Conservation (phyloP, 2,113 vertebrate genomes). For the Meles meles region DNA sequence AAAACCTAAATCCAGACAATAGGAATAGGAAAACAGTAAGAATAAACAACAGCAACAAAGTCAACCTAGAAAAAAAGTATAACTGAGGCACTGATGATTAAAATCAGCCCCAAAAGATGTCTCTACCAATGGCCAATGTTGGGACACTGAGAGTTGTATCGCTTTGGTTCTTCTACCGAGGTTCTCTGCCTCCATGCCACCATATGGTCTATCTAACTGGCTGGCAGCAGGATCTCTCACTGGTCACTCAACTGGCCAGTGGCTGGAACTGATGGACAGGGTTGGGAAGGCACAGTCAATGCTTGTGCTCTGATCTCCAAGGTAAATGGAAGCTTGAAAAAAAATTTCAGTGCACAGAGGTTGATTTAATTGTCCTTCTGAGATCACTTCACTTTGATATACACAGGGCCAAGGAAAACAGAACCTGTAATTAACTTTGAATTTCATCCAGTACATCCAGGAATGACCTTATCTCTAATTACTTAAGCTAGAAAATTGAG, state of each 20-base stretch:
- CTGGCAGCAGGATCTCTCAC: not conserved
- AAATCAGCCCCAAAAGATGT: not conserved
- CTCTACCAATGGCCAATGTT: not conserved
- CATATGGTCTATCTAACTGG: not conserved
- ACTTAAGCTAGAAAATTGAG: constrained; percentile 12
- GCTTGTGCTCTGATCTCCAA: not conserved
- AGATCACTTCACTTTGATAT: not conserved
- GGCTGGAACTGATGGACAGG: not conserved
- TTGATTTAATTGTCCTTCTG: not conserved
- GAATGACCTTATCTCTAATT: not conserved
- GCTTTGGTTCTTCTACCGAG: not conserved
- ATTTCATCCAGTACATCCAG: not conserved
- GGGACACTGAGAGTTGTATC: not conserved
- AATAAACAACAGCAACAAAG: not conserved
- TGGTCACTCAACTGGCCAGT: not conserved
- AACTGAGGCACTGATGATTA: not conserved
- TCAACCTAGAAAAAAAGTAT: not conserved
- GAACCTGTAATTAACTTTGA: not conserved
- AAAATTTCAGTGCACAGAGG: not conserved
- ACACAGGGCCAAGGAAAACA: not conserved
- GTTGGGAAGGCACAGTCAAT: not conserved
- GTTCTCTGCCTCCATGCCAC: accelerated
- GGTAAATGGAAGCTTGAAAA: not conserved
- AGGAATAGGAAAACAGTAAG: not conserved
- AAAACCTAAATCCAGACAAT: not conserved